Evolutionary conservation across 1,140 invertebrate genomes (phyloP).

Genomic region (Scaptomyza hsui): DNA sequence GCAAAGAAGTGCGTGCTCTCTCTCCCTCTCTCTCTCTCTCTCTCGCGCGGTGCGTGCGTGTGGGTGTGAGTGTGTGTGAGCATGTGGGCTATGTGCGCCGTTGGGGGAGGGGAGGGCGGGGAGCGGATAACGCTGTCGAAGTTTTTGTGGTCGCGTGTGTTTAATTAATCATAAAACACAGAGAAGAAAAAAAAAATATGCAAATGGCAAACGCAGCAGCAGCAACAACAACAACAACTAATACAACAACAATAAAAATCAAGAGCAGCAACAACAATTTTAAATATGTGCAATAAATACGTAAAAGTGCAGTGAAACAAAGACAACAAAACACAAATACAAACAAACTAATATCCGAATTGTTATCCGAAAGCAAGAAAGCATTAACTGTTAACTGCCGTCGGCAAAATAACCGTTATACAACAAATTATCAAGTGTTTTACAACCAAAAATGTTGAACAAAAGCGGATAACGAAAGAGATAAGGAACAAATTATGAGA

Average conservation of each 20-base stretch:
- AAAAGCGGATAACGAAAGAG: conserved; percentile 9
- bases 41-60: conserved; percentile 17
- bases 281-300: conserved; percentile 34
- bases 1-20: conserved; percentile 37
- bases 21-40: background rate
- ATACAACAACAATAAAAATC: conserved; percentile 1
- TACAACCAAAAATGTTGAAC: background rate
- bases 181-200: conserved; percentile 54
- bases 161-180: conserved; percentile 78
- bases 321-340: background rate
- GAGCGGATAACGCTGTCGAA: conserved; percentile 22
- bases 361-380: conserved; percentile 1
- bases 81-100: background rate
- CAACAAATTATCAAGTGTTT: background rate
- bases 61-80: conserved; percentile 36
- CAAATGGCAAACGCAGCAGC: conserved; percentile 49
- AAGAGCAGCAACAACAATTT: conserved; percentile 16
- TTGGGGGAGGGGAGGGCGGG: conserved; percentile 25
- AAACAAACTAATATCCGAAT: background rate
- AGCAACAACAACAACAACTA: conserved; percentile 28
- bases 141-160: conserved; percentile 70
- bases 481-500: background rate
- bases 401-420: conserved; percentile 10
- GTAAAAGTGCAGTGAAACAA: conserved; percentile 22
- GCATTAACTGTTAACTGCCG: conserved; percentile 6